Conservation (phyloP, 2,797 vertebrate species). For the Trachurus trachurus region DNA sequence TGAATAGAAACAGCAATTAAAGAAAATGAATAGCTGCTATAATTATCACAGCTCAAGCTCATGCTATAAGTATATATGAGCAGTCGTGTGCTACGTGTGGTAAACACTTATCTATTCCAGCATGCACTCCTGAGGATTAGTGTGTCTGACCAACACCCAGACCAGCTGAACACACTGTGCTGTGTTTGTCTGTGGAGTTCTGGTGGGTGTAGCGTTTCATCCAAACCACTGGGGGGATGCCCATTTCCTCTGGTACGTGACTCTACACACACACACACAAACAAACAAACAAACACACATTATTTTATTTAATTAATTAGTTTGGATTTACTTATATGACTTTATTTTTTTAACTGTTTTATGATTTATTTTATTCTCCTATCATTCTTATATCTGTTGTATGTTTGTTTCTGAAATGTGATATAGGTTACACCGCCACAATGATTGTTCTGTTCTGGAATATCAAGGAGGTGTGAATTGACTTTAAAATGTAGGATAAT, state of each 20-base stretch:
- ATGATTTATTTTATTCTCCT: too few species aligned
- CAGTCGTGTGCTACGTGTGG: background rate
- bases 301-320: too few species aligned
- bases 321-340: too few species aligned
- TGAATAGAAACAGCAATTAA: background rate
- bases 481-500: too few species aligned
- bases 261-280: background rate
- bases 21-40: background rate
- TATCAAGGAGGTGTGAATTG: too few species aligned
- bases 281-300: background rate
- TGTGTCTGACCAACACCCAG: slow-evolving; percentile 39
- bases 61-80: background rate
- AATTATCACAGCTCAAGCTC: background rate
- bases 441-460: too few species aligned
- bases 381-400: too few species aligned
- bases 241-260: slow-evolving; percentile 32
- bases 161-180: background rate
- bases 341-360: too few species aligned
- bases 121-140: slow-evolving; percentile 6
- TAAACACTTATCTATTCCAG: slow-evolving; percentile 14
- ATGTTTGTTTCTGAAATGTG: too few species aligned
- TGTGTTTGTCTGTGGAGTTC: background rate
- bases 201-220: slow-evolving; percentile 1
- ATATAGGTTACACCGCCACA: too few species aligned
- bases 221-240: slow-evolving; percentile 25